Conservation (phyloP, 1,140 invertebrate genomes). For the Procambarus virginalis region DNA sequence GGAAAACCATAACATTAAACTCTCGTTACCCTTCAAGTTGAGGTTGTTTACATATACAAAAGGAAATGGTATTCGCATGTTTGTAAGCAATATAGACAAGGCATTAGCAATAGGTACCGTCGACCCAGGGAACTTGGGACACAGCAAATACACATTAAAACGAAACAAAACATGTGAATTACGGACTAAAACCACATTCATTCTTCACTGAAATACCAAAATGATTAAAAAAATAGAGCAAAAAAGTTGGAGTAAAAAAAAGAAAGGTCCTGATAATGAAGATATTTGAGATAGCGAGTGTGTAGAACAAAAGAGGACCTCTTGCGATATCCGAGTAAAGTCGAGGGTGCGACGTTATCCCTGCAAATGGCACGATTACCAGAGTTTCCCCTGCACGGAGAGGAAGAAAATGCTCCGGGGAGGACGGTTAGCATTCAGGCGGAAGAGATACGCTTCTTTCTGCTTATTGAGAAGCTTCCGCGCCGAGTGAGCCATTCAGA, state of each 20-base stretch:
- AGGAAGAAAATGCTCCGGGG: constrained; percentile 2
- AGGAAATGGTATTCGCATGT: no score
- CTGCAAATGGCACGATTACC: constrained; percentile 13
- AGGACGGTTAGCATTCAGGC: constrained; percentile 12
- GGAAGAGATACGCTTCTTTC: constrained; percentile 10
- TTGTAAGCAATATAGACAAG: no score
- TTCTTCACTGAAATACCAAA: background rate
- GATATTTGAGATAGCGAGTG: constrained; percentile 2
- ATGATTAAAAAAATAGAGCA: background rate
- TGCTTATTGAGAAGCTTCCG: constrained; percentile 14
- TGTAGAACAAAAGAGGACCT: constrained; percentile 14
- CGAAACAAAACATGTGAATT: no score
- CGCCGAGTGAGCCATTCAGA: constrained; percentile 9
- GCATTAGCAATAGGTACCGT: no score
- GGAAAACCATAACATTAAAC: no score
- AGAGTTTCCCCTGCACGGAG: constrained; percentile 6
- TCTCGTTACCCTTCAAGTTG: no score
- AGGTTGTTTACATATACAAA: no score
- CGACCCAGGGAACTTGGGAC: no score
- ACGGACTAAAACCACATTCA: background rate
- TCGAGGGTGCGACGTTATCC: constrained; percentile 2
- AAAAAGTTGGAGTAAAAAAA: background rate
- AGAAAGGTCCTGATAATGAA: background rate
- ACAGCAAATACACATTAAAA: no score
- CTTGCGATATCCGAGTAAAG: background rate